These are phyloP conservation scores for Lepidochrysops patricia DNA, from an alignment of 2,888 invertebrate genomes.

Conservation along the genomic window DNA sequence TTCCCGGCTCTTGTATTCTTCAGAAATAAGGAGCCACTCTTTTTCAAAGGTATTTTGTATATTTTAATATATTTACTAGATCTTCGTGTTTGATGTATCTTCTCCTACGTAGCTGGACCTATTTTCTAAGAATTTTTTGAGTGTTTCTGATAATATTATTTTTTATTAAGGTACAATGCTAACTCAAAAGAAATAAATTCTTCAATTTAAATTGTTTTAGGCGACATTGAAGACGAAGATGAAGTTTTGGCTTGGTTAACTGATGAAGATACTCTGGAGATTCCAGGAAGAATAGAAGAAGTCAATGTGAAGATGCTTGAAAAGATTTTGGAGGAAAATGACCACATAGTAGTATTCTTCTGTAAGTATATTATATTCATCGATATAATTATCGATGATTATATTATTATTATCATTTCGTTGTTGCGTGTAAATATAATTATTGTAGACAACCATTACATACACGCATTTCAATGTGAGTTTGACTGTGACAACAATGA, in stretches of 20 bases:
- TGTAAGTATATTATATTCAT: conserved; percentile 77
- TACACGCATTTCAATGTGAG: too few relatives aligned
- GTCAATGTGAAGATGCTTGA: conserved; percentile 93
- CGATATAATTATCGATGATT: neutral
- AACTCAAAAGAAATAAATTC: too few relatives aligned
- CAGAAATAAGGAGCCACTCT: conserved; percentile 90
- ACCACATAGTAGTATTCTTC: conserved; percentile 93
- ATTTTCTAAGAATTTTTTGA: too few relatives aligned
- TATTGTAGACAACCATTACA: too few relatives aligned
- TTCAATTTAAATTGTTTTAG: conserved; percentile 39
- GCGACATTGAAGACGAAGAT: conserved; percentile 92
- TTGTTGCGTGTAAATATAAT: conserved; percentile 84
- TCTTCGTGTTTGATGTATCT: neutral
- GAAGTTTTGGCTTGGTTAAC: conserved; percentile 93
- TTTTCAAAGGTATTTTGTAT: conserved; percentile 79
- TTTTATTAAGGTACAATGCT: too few relatives aligned
- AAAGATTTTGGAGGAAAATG: conserved; percentile 89
- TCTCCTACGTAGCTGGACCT: too few relatives aligned
- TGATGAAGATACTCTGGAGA: conserved; percentile 91
- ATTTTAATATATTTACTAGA: neutral
- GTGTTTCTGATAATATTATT: too few relatives aligned
- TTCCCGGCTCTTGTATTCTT: conserved; percentile 93
- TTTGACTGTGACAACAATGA: too few relatives aligned
- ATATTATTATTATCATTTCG: too few relatives aligned
- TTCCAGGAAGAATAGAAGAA: conserved; percentile 94